Evolutionary conservation across 2,888 invertebrate species (phyloP), one percentile per base, ranked within the genome.

Genomic region (Acrocera orbiculus): DNA sequence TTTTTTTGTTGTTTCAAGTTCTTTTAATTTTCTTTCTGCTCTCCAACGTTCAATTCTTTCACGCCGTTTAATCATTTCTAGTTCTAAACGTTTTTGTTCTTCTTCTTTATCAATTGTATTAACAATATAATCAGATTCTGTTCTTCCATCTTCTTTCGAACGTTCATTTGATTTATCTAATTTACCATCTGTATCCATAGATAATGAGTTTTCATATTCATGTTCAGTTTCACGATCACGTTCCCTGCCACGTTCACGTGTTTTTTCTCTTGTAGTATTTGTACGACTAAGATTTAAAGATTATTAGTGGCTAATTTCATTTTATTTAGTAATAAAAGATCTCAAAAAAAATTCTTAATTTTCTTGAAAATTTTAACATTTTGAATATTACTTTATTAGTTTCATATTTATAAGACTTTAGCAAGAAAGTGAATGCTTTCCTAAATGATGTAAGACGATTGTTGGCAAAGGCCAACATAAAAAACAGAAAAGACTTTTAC

Each of bases 1-100:
- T 47, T 79, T 79, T 52, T 80, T 82, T 5, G 74, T 76, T 5
- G 74, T 70, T 52, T 86, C 82, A 24, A 85, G 58, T 51, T 86
- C 83, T 48, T 80, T 81, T 43, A 85, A 79, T 56, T 90, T 90
- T 10, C 92, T 70, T 47, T 95, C 92, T 0, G 87, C 86, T 28
- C 95, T 67, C 93, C 93, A 95, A 33, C 90, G 71, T 58, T 96
- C 95, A 41, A 96, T 93, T 32, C 95, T 72, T 47, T 96, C 93
- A 2, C 93, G 67, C 4, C 95, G 69, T 55, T 89, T 92, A 50
- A 86, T 87, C 93, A 95, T 95, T 64, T 95, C 93, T 13, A 79
- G 63, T 57, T 95, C 95, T 17, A 96, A 60, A 17, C 83, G 74
- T 45, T 76, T 80, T 51, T 89, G 86, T 51, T 89, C 87, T 52